phyloP scores from a whole-genome alignment of 2,797 vertebrate species.

The Morus bassanus region DNA sequence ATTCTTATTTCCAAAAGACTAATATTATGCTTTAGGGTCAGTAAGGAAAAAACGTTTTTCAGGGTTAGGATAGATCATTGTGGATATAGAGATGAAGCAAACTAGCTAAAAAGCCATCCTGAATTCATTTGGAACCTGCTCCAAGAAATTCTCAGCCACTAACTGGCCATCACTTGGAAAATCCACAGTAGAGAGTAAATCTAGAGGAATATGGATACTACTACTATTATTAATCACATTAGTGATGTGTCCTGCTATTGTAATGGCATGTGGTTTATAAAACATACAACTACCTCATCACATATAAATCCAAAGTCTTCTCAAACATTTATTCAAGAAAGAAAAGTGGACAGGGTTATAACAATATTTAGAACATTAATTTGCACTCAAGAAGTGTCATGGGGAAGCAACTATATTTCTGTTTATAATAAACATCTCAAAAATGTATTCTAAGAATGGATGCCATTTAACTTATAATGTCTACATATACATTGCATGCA shows the following conservation, averaged over 20 bases:
- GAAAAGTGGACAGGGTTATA: neutral
- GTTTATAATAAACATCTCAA: neutral
- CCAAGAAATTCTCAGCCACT: neutral
- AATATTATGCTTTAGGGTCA: neutral
- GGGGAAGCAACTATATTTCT: neutral
- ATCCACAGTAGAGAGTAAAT: neutral
- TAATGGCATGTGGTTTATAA: neutral
- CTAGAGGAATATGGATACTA: neutral
- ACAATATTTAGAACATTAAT: neutral
- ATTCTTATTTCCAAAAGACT: neutral
- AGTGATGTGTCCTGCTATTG: neutral
- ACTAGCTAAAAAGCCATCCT: neutral
- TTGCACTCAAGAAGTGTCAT: neutral
- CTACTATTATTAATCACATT: neutral
- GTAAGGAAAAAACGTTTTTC: neutral
- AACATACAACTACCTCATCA: neutral
- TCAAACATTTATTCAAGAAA: neutral
- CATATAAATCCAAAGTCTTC: neutral
- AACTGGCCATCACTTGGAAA: neutral
- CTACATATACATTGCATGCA: accelerated
- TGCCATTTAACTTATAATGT: neutral
- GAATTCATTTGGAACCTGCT: neutral
- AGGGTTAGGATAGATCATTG: too few relatives aligned
- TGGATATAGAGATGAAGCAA: neutral
- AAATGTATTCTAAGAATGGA: neutral